Evolutionary conservation across 2,888 invertebrate species (phyloP).

Genomic region (Orthosia cruda): DNA sequence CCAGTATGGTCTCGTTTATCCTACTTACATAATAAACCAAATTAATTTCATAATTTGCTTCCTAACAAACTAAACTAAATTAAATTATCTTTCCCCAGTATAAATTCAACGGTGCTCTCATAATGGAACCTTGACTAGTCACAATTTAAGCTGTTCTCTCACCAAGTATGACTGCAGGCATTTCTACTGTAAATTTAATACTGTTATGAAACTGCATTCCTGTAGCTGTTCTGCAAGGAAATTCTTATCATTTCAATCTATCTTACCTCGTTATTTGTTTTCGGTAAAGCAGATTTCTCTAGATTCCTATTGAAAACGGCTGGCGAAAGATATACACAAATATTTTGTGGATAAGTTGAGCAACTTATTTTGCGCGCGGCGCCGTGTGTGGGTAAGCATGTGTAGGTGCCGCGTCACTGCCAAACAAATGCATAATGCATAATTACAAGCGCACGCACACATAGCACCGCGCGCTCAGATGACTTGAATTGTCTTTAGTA

Average conservation of each 20-base stretch:
- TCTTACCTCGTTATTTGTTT: not conserved
- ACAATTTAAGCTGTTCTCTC: constrained; percentile 31
- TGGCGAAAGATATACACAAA: not conserved
- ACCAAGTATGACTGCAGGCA: constrained; percentile 10
- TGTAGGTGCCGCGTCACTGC: too few species aligned
- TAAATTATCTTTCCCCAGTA: not conserved
- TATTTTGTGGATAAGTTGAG: too few species aligned
- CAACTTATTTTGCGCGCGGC: too few species aligned
- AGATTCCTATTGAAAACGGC: not conserved
- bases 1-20: too few species aligned
- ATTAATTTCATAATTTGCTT: constrained; percentile 4
- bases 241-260: constrained; percentile 7
- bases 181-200: constrained; percentile 36
- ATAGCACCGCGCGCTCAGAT: too few species aligned
- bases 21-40: not conserved
- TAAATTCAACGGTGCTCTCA: not conserved
- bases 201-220: constrained; percentile 23
- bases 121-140: constrained; percentile 20
- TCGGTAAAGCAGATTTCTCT: too few species aligned
- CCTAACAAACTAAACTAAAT: constrained; percentile 5
- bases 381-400: too few species aligned
- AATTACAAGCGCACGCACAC: too few species aligned
- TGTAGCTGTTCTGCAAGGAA: constrained; percentile 17
- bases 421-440: too few species aligned
- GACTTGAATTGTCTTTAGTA: too few species aligned